Percentiles rank a stretch among this genome's conserved stretches.
These are phyloP conservation scores for Cenopis cana DNA, from an alignment of 2,888 invertebrate genomes.

Conservation along the genomic window DNA sequence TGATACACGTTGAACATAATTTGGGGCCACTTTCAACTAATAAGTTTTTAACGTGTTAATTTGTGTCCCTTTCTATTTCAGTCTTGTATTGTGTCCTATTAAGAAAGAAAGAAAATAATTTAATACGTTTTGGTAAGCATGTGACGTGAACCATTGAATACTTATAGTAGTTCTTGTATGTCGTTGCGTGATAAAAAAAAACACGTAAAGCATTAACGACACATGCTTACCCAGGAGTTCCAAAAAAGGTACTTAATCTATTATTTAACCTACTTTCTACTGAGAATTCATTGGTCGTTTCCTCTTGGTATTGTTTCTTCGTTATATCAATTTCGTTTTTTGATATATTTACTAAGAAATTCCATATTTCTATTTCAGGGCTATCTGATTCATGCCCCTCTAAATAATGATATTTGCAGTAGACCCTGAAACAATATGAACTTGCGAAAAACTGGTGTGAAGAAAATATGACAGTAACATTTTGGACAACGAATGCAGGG, in stretches of 20 bases:
- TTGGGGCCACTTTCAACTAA: too few species aligned
- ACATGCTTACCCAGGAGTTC: too few species aligned
- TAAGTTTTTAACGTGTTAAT: neutral
- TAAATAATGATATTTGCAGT: constrained; percentile 94
- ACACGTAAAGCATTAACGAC: neutral
- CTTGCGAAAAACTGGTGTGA: neutral
- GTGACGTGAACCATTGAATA: neutral
- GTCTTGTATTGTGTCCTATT: neutral
- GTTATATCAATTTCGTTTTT: constrained; percentile 74
- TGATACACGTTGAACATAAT: too few species aligned
- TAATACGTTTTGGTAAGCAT: neutral
- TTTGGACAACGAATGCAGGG: too few species aligned
- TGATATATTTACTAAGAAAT: constrained; percentile 89
- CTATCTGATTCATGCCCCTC: constrained; percentile 90
- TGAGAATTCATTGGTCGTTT: constrained; percentile 57
- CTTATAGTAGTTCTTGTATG: neutral
- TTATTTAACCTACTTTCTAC: constrained; percentile 63
- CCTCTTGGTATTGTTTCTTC: constrained; percentile 70
- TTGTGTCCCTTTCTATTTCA: neutral
- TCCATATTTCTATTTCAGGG: constrained; percentile 90
- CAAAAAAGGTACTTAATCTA: too few species aligned
- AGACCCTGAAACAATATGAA: constrained; percentile 87
- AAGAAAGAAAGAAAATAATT: neutral
- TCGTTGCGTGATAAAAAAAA: neutral
- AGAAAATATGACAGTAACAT: neutral